Conservation (phyloP, 1,140 invertebrate species). For the Choristoneura fumiferana region DNA sequence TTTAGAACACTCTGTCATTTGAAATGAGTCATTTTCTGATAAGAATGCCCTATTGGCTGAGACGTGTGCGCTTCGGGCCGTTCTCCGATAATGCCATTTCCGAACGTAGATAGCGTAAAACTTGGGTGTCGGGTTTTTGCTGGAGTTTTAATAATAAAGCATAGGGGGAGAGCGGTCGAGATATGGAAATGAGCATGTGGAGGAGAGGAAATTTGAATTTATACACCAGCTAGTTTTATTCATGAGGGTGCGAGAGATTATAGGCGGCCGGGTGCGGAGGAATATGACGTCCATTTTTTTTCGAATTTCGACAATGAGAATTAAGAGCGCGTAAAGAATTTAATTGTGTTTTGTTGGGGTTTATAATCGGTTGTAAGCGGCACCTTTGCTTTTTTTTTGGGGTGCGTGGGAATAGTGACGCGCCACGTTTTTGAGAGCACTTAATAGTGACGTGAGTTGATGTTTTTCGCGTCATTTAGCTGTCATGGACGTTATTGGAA, state of each 20-base stretch:
- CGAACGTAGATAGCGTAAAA: conserved; percentile 72
- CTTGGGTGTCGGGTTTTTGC: conserved; percentile 70
- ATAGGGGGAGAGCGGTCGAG: conserved; percentile 61
- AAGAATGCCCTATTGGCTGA: conserved; percentile 77
- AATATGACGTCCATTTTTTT: conserved; percentile 40
- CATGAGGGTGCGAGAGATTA: conserved; percentile 63
- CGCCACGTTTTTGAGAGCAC: not conserved
- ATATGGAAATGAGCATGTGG: conserved; percentile 76
- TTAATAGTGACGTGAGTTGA: not conserved
- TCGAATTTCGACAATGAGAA: conserved; percentile 19
- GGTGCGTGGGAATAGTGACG: conserved; percentile 12
- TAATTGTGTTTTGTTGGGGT: conserved; percentile 10
- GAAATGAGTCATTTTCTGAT: conserved; percentile 79
- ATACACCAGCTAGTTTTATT: conserved; percentile 76
- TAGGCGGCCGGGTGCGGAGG: conserved; percentile 33
- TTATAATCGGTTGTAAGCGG: not conserved
- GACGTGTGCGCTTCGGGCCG: conserved; percentile 69
- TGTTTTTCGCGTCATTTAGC: conserved; percentile 15
- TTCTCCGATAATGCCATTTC: conserved; percentile 72
- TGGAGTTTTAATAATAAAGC: conserved; percentile 73
- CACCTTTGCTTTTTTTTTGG: not conserved
- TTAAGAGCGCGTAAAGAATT: conserved; percentile 18
- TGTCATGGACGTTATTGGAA: conserved; percentile 5
- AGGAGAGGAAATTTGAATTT: conserved; percentile 78
- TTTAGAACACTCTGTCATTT: conserved; percentile 78